A percentile compares a stretch with the other conserved stretches of the same genome.
Conservation (phyloP, 2,113 vertebrate species). For the Perca fluviatilis region DNA sequence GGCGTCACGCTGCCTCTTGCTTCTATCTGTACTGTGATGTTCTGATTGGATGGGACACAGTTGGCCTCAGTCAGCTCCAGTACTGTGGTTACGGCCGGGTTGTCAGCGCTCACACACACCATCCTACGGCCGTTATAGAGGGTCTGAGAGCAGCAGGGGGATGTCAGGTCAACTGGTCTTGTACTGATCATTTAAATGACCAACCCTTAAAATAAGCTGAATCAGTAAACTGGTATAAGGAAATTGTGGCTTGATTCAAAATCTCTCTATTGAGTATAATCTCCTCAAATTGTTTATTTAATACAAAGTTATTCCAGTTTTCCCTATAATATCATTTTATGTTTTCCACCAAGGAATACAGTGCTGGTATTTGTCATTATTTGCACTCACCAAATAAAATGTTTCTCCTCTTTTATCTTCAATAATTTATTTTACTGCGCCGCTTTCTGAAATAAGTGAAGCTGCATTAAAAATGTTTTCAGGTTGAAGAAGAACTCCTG, state of each 20-base stretch:
- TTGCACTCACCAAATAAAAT: not conserved
- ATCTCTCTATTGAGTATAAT: not conserved
- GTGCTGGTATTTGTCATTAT: not conserved
- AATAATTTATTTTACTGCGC: not conserved
- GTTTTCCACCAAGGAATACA: not conserved
- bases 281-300: not conserved
- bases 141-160: conserved; percentile 24
- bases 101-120: conserved; percentile 74
- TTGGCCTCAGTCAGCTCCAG: conserved; percentile 84
- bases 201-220: not conserved
- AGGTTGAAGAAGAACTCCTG: not conserved
- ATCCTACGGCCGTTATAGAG: conserved; percentile 78
- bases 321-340: not conserved
- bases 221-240: not conserved
- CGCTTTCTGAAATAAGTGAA: not conserved
- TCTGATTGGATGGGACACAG: conserved; percentile 83
- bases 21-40: conserved; percentile 77
- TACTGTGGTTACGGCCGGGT: conserved; percentile 67
- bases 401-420: not conserved
- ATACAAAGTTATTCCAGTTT: not conserved
- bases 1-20: conserved; percentile 60
- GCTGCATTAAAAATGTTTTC: not conserved
- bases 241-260: not conserved
- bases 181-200: not conserved
- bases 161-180: not conserved